Evolutionary conservation across 1,140 invertebrate species (phyloP), one percentile per base, ranked within the genome.

Genomic region (Ptiloglossa arizonensis): DNA sequence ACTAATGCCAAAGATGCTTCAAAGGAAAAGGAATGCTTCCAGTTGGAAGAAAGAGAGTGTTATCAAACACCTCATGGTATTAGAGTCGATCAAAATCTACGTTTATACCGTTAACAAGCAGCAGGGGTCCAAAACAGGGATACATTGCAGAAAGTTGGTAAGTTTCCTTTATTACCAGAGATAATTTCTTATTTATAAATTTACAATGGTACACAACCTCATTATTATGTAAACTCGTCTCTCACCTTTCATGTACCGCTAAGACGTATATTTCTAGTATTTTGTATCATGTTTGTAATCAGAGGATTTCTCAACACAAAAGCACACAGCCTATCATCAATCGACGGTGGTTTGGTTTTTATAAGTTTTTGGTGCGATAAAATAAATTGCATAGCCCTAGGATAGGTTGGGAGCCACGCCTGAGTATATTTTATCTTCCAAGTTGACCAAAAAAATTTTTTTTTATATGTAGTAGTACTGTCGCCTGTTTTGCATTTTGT

Each of bases 191-290:
- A 85, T 66, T 86, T 87, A 82, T 73, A 85, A 85, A 85, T 86
- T 87, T 83, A 89, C 59, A 87, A 84, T 89, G 80, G 83, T 89
- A 89, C 80, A 88, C 83, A 89, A 92, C 90, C 90, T 91, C 86
- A 90, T 78, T 89, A 90, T 89, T 88, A 89, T 83, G 80, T 91
- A 91, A 92, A 92, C 91, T 91, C 90, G 89, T 90, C 89, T 90
- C 92, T 93, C 92, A 93, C 92, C 92, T 93, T 93, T 90, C 88
- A 88, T 80, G 78, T 88, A 91, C 81, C 89, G 86, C 88, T 90
- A 91, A 91, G 90, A 90, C 87, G 91, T 80, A 86, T 88, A 88
- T 88, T 88, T 90, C 79, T 89, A 90, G 77, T 83, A 87, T 86
- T 87, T 88, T 87, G 84, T 89, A 89, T 89, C 85, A 77, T 83